These are phyloP conservation scores for Gasterosteus aculeatus DNA, from an alignment of 2,113 vertebrate species.

Conservation along the genomic window DNA sequence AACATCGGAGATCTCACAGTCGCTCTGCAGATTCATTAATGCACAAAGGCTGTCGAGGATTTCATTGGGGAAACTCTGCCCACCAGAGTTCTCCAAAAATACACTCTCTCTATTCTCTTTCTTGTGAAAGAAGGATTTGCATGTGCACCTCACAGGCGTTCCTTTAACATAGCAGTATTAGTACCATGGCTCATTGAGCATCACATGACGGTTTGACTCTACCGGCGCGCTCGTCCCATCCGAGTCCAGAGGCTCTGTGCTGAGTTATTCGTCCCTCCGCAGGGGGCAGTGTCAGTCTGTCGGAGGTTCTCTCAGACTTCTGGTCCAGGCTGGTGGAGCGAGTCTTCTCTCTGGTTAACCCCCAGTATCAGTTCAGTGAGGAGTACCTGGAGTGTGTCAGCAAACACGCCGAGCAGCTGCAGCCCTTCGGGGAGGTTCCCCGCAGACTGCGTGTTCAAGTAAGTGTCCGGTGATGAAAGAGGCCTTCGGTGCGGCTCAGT, in stretches of 20 bases:
- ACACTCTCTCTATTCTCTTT: not conserved
- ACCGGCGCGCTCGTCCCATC: too few relatives aligned
- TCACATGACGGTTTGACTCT: not conserved
- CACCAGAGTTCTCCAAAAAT: not conserved
- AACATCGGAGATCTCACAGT: constrained; percentile 48
- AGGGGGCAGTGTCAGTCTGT: constrained; percentile 83
- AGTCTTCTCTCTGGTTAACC: constrained; percentile 88
- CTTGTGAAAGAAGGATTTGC: not conserved
- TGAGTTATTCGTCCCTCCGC: constrained; percentile 19
- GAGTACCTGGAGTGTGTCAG: constrained; percentile 91
- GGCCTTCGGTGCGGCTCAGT: not conserved
- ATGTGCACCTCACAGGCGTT: not conserved
- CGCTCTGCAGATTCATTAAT: constrained; percentile 25
- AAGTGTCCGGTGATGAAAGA: constrained; percentile 27
- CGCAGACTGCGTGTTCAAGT: constrained; percentile 87
- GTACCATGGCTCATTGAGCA: not conserved
- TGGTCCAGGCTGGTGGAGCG: constrained; percentile 89
- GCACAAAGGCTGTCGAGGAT: not conserved
- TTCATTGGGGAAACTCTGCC: not conserved
- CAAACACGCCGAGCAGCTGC: constrained; percentile 84
- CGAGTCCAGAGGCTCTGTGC: not conserved
- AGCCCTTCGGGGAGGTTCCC: constrained; percentile 88
- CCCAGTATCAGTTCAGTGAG: constrained; percentile 87
- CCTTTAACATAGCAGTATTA: not conserved
- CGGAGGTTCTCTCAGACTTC: constrained; percentile 89